Evolutionary conservation across 2,888 invertebrate species (phyloP), one percentile per base, ranked within the genome.

Genomic region (Drosophila putrida): DNA sequence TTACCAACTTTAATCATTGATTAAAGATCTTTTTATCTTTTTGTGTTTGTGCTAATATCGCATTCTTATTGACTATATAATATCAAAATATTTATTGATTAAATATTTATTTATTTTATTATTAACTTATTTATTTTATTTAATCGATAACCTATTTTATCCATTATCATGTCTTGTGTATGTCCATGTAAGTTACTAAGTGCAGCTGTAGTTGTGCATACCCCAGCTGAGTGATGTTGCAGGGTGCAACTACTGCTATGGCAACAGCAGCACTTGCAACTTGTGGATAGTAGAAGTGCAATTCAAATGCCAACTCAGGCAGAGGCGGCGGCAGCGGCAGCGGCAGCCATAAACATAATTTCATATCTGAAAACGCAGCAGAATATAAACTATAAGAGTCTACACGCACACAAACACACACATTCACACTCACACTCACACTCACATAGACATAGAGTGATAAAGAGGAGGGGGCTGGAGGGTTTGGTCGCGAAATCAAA

Each of bases 331-430:
- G 13, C 63, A 50, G 57, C 54, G 15, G 57, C 41, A 13, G 38
- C 60, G 44, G 61, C 64, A 64, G 68, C 75, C 89, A 88, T 78
- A 82, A 78, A 85, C 80, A 87, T 89, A 88, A 89, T 85, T 89
- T 87, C 81, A 82, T 88, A 88, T 87, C 87, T 80, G 83, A 59
- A 73, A 85, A 80, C 77, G 86, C 67, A 80, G 83, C 73, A 71
- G 86, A 76, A 85, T 71, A 82, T 85, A 86, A 82, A 80, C 72
- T 75, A 74, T 66, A 55, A 20, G 50, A 35, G 38, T 63, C 35
- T 33, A 46, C 35, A 50, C 13, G 61, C 47, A 44, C 35, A 54
- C 10, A 54, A 5, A 25, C 11, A 63, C 41, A 58, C 43, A 60
- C 41, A 38, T 28, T 51, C 8, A 57, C 4, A 20, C 11, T 60